These are phyloP conservation scores for Brenthis ino DNA, from an alignment of 2,888 invertebrate species.

Conservation along the genomic window DNA sequence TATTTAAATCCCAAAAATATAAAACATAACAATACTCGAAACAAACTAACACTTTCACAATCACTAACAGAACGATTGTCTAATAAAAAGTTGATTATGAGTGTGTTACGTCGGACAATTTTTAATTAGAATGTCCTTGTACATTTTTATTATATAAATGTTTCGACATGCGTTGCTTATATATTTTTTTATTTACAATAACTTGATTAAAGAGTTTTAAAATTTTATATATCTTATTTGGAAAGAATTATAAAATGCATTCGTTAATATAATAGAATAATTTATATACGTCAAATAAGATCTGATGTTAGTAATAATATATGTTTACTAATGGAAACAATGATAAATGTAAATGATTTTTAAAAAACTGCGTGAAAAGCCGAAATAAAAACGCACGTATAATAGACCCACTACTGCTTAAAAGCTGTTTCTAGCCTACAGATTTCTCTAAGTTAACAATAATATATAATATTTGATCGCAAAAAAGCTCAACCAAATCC, in stretches of 20 bases:
- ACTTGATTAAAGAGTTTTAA: no score
- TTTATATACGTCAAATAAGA: no score
- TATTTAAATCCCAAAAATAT: background rate
- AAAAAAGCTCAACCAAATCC: slow-evolving; percentile 44
- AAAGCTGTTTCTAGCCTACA: slow-evolving; percentile 40
- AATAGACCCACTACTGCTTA: slow-evolving; percentile 44
- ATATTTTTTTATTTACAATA: no score
- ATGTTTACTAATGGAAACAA: background rate
- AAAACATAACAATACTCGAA: background rate
- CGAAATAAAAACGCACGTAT: slow-evolving; percentile 48
- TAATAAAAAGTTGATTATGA: background rate
- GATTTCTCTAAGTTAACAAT: slow-evolving; percentile 31
- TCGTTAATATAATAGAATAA: no score
- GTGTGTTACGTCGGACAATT: background rate
- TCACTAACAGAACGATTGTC: slow-evolving; percentile 2
- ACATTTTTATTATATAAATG: background rate
- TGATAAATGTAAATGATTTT: background rate
- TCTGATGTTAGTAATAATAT: slow-evolving; percentile 4
- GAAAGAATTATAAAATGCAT: no score
- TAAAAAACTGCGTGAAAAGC: slow-evolving; percentile 48
- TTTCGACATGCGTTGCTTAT: slow-evolving; percentile 1
- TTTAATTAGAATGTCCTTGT: background rate
- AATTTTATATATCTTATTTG: no score
- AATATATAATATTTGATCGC: slow-evolving; percentile 26
- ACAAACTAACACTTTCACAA: slow-evolving; percentile 30